phyloP scores from a whole-genome alignment of 2,888 invertebrate species.

The Machimus atricapillus region DNA sequence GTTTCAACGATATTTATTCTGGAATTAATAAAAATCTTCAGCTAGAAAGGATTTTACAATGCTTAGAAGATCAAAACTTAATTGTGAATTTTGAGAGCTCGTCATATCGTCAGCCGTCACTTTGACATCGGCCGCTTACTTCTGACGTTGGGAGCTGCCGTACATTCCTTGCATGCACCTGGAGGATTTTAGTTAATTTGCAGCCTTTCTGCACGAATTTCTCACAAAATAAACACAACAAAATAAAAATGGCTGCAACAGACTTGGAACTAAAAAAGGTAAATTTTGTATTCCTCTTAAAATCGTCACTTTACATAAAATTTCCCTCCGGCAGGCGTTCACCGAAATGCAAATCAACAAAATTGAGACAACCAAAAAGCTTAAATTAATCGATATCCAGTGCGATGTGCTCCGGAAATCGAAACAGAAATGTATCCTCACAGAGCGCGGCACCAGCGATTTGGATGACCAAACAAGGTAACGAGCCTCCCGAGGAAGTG shows the following conservation, averaged over 20 bases:
- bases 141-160: not conserved
- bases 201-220: not conserved
- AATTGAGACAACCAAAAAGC: conserved; percentile 77
- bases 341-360: conserved; percentile 80
- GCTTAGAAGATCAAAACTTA: not conserved
- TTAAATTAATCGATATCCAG: conserved; percentile 77
- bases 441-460: conserved; percentile 65
- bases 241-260: conserved; percentile 60
- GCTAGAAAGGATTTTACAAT: not conserved
- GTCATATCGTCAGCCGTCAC: not conserved
- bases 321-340: conserved; percentile 69
- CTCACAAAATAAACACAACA: not conserved
- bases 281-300: not conserved
- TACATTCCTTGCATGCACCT: not conserved
- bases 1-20: no score
- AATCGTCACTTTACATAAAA: not conserved
- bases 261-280: conserved; percentile 62
- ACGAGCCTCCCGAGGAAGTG: not conserved
- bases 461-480: conserved; percentile 59
- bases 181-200: not conserved
- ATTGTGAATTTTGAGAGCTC: not conserved
- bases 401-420: conserved; percentile 75
- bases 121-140: not conserved
- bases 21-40: no score
- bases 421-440: conserved; percentile 75